Base-by-base conservation (phyloP, 2,888 invertebrate species). In the Meliscaeva auricollis region DNA sequence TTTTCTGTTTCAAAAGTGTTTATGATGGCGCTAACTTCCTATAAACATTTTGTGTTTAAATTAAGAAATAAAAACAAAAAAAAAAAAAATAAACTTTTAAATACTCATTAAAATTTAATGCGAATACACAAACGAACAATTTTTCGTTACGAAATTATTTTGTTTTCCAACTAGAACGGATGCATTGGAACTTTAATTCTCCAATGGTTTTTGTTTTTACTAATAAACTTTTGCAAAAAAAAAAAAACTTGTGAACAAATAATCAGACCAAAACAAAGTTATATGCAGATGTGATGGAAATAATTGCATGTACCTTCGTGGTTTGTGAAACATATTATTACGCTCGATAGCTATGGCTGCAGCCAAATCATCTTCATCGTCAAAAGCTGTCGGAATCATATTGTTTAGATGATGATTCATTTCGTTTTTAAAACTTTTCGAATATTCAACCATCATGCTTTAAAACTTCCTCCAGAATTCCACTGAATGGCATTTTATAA, bases 301-400 rank as follows among this genome's bases (percentile, higher is more conserved):
- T 15, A 58, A 35, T 9, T 52, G 48, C 52, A 17, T 20, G 32
- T 91, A 91, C 91, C 91, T 91, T 88, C 91, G 88, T 32, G 91
- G 89, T 79, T 91, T 91, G 60, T 91, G 89, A 85, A 91, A 91
- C 91, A 91, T 91, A 72, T 91, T 91, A 81, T 91, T 91, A 64
- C 89, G 90, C 89, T 91, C 91, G 79, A 89, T 89, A 69, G 89
- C 81, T 68, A 91, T 91, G n/a, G 91, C 90, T 48, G 90, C 88
- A 46, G 90, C 91, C 89, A 91, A 88, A 87, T 91, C 91, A 78
- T 91, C 90, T 87, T 91, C 91, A 81, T 91, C 90, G 87, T 91
- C 90, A 88, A 91, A 88, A 76, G 90, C 89, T 74, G 91, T 89
- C 22, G 91, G 91, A 88, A 91, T 90, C 90, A 90, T 90, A 77